Evolutionary conservation across 2,113 vertebrate genomes (phyloP), one percentile per base, ranked within the genome.

Genomic region (Scomber colias): DNA sequence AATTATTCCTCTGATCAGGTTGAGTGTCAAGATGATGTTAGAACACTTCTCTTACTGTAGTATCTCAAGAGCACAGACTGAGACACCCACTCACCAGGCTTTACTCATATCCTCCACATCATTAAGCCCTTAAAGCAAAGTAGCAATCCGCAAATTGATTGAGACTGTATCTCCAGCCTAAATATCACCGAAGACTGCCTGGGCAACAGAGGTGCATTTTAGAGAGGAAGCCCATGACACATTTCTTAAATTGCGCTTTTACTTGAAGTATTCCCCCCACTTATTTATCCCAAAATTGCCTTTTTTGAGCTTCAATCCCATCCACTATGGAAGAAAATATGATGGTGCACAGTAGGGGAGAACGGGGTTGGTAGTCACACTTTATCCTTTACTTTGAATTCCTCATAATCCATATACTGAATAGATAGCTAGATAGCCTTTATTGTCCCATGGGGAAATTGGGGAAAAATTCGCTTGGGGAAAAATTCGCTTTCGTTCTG

Each of bases 1-100:
- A 82, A 79, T 90, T 77, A 85, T 84, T 89, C 85, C 66, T 87
- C 68, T 73, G 74, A 86, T 85, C 77, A 79, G 63, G 61, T 72
- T 74, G 60, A 68, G 59, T 82, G 80, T 89, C 65, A 87, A 66
- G 81, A 80, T 60, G 3, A 84, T 82, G 51, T 79, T 74, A 46
- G 21, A 77, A 73, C 46, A 79, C 71, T 68, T 66, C 35, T 81
- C 80, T 79, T 78, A 69, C 66, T 69, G 74, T 65, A 71, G 66
- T 85, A 85, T 87, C 82, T 78, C 70, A 65, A 61, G 61, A 71
- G 69, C 68, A 62, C 71, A 85, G 82, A 64, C 66, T 66, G 46
- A 76, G 59, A 67, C 61, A 46, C 62, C 65, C 59, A 70, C 85
- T 82, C 46, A 24, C 57, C 16, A 57, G 24, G 17, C 31, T 50